Conservation (phyloP, 2,797 vertebrate genomes). For the Myotis myotis region DNA sequence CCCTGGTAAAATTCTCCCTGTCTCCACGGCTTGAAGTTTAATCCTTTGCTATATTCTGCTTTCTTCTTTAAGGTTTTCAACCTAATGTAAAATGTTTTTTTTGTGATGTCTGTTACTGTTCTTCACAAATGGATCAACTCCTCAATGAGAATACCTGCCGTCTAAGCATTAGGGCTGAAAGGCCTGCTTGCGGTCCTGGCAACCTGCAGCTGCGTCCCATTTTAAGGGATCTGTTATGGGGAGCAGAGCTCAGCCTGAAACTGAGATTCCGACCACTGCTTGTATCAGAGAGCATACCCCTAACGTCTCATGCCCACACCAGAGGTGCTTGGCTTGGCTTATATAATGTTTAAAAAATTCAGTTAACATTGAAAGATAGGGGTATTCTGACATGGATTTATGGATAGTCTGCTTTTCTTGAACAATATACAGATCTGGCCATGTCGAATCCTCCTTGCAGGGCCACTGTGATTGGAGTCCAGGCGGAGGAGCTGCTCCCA, state of each 20-base stretch:
- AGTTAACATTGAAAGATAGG: not conserved
- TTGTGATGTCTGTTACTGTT: not conserved
- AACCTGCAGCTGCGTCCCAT: accelerated
- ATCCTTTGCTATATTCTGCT: too few relatives aligned
- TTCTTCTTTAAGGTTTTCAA: not conserved
- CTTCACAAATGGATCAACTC: accelerated
- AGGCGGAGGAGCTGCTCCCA: accelerated
- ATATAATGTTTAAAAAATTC: not conserved
- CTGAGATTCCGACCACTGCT: accelerated
- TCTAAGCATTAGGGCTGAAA: accelerated
- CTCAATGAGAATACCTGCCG: accelerated
- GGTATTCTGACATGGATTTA: not conserved
- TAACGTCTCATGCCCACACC: accelerated
- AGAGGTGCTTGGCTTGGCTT: not conserved
- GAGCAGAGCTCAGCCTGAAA: too few relatives aligned
- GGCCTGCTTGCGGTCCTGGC: accelerated
- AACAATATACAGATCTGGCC: not conserved
- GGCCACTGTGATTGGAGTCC: not conserved
- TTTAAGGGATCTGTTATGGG: accelerated
- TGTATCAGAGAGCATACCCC: accelerated
- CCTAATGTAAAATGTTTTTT: accelerated
- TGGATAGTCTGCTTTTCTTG: not conserved
- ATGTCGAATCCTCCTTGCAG: not conserved
- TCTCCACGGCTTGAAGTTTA: not conserved
- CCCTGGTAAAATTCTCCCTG: accelerated